Percentiles rank a stretch among this genome's conserved stretches.
Conservation (phyloP, 1,140 invertebrate genomes). For the Anoplophora glabripennis region DNA sequence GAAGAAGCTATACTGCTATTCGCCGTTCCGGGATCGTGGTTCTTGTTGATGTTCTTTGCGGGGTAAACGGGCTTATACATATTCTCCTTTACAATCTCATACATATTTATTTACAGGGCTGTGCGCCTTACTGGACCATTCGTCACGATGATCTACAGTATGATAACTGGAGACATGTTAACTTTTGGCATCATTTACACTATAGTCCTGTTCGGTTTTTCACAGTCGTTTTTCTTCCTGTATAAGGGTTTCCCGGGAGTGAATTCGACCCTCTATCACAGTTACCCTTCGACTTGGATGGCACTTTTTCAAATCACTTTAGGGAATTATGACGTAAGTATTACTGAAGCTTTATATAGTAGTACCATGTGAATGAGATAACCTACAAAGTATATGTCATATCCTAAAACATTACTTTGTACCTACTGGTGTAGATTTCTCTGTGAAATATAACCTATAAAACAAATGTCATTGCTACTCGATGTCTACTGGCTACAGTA, state of each 20-base stretch:
- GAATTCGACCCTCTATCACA: constrained; percentile 73
- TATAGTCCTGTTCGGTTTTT: constrained; percentile 91
- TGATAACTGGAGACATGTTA: constrained; percentile 97
- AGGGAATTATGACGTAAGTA: constrained; percentile 93
- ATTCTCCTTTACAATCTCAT: too few species aligned
- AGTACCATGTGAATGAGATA: too few species aligned
- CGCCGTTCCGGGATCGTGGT: constrained; percentile 93
- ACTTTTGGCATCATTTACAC: constrained; percentile 95
- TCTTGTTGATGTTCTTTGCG: constrained; percentile 97
- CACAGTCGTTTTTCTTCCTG: constrained; percentile 94
- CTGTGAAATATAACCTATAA: too few species aligned
- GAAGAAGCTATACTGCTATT: constrained; percentile 92
- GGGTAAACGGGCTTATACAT: too few species aligned
- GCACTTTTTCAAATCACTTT: constrained; percentile 96
- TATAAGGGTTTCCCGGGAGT: constrained; percentile 88
- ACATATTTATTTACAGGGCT: constrained; percentile 60
- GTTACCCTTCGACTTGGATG: constrained; percentile 93
- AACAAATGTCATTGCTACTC: too few species aligned
- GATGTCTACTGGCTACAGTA: too few species aligned
- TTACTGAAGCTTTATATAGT: too few species aligned
- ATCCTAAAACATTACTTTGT: too few species aligned
- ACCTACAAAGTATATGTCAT: too few species aligned
- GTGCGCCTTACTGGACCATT: constrained; percentile 92
- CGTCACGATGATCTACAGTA: constrained; percentile 97
- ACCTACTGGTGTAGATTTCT: too few species aligned